These are phyloP conservation scores for Porites divaricata DNA, from an alignment of 92 coral and sea anemone genomes.

Conservation along the genomic window DNA sequence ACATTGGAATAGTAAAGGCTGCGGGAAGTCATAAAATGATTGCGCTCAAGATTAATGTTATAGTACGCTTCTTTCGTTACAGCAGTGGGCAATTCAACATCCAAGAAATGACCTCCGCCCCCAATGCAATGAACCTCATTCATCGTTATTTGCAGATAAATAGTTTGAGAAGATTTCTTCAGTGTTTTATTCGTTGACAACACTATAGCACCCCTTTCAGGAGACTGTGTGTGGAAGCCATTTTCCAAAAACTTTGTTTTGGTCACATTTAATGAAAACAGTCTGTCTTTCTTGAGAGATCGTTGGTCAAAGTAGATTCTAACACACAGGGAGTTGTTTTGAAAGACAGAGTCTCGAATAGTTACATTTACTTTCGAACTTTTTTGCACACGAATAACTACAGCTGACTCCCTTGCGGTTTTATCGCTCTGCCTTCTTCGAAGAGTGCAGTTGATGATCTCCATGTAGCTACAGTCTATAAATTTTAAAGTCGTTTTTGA, in stretches of 20 bases:
- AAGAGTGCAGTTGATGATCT: background rate
- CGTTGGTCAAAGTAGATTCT: conserved; percentile 10
- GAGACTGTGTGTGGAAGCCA: background rate
- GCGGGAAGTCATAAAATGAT: background rate
- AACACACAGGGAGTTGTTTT: conserved; percentile 7
- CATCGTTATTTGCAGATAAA: background rate
- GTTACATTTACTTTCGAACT: conserved; percentile 1
- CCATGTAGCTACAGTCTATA: conserved; percentile 1
- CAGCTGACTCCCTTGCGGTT: background rate
- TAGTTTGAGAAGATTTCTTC: background rate
- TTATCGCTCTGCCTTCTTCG: too few relatives aligned
- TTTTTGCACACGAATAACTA: background rate
- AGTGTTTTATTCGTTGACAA: background rate
- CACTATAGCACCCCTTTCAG: background rate
- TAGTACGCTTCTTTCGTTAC: conserved; percentile 1
- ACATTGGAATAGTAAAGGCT: conserved; percentile 22
- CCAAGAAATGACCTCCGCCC: conserved; percentile 4
- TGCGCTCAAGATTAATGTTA: background rate
- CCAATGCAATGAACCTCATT: background rate
- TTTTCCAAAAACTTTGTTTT: conserved; percentile 11
- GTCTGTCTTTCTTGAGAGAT: background rate
- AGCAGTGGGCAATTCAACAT: conserved; percentile 9
- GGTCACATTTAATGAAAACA: background rate
- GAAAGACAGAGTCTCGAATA: conserved; percentile 12
- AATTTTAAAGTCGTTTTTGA: conserved; percentile 12